Evolutionary conservation across 2,113 vertebrate species (phyloP), one percentile per base, ranked within the genome.

Genomic region (Neomonachus schauinslandi): DNA sequence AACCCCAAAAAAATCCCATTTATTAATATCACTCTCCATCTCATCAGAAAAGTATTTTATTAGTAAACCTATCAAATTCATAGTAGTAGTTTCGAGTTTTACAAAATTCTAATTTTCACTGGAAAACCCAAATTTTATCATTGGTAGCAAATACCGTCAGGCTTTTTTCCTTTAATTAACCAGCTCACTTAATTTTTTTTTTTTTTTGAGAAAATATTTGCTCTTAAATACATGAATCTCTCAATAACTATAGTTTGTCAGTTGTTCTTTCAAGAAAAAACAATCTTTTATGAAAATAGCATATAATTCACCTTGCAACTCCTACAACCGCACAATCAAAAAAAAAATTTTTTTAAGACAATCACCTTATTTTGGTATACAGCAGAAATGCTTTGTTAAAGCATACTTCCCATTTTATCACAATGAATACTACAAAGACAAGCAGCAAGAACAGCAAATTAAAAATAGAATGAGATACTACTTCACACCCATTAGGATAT

Each of bases 81-180:
- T 1, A 61, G 63, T 28, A 69, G 1, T n/a, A 91, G 22, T 83
- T n/a, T 53, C 12, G 6, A 92, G 10, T 51, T 93, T 80, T 28
- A 36, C 63, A 86, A 97, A 97, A 59, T 59, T 94, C 26, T 74
- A 49, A 72, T 93, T 98, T 94, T 97, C n/a, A 65, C 11, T 79
- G 63, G 18, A 82, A 97, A 96, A 55, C 18, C 19, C 57, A 74
- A 42, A 74, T 89, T 93, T 92, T 97, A 95, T 36, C 36, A 90
- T 1, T 59, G 28, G 31, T 49, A 94, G 69, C 84, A 95, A 95
- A 94, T 11, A 77, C 8, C 79, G 11, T 36, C 33, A 65, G 31
- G 18, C 36, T 61, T 57, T 76, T 63, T 55, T 16, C 13, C 65
- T 86, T 94, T 65, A 65, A 57, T 21, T 80, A 53, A 89, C 21